Base-by-base conservation (phyloP, 2,888 invertebrate genomes). In the Tipula helvola region DNA sequence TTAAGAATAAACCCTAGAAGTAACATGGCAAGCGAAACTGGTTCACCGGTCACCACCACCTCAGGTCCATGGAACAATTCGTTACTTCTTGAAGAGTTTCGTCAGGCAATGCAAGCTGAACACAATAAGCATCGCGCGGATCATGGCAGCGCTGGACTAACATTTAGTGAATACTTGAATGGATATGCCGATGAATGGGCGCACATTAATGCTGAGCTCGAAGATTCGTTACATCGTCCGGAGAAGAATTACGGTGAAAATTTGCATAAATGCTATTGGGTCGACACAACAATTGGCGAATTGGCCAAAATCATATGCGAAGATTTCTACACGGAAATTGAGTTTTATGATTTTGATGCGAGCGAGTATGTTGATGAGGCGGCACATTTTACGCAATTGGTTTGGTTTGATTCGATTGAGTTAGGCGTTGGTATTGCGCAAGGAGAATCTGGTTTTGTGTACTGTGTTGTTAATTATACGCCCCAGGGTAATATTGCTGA, bases 241-340 rank as follows among this genome's bases (percentile, higher is more conserved):
- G 95, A 96, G 88, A 94, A 94, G 88, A 95, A 95, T 44, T 96
- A 96, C 89, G 97, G 97, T 0, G 97, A 97, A 90, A 97, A 97
- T 90, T 94, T 97, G 87, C 97, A 95, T 90, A 95, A 71, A 71
- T 71, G 71, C 12, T 71, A 28, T 71, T 71, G 71, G 71, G 71
- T 71, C 71, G 28, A 71, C 2, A 71, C 71, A 28, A 71, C 71
- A 18, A 71, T 71, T 4, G 28, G 10, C 28, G 28, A 71, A 10
- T 71, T 71, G 71, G 71, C 71, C 7, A 71, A 71, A 71, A 28
- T 5, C 18, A 71, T 71, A 28, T 71, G 71, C 71, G 28, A 71
- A 3, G 71, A 71, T 71, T 71, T 71, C 71, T 71, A 71, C 71
- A 28, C 3, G 2, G 71, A 71, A 71, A 71, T 71, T 28, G 71